phyloP scores from a whole-genome alignment of 2,113 vertebrate species.

The Ochotona princeps region DNA sequence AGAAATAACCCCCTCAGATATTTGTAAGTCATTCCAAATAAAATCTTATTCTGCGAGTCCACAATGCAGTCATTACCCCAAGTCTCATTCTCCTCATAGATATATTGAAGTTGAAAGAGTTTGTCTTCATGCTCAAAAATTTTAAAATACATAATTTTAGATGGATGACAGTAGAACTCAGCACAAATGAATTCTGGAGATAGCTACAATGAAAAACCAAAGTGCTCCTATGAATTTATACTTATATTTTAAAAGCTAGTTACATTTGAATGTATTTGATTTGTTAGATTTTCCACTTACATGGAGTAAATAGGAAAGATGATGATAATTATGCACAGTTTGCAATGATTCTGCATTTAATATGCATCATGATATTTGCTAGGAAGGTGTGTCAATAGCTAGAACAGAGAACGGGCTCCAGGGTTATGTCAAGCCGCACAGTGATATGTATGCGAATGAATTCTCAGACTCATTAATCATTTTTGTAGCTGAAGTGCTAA shows the following conservation, averaged over 20 bases:
- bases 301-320: conserved; percentile 63
- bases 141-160: conserved; percentile 39
- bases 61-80: conserved; percentile 37
- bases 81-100: not conserved
- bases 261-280: conserved; percentile 50
- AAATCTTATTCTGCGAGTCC: conserved; percentile 50
- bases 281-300: conserved; percentile 47
- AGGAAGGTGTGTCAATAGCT: conserved; percentile 59
- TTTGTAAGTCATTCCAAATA: conserved; percentile 55
- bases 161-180: not conserved
- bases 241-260: conserved; percentile 34
- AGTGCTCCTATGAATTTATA: not conserved
- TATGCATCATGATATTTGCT: conserved; percentile 74
- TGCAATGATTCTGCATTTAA: conserved; percentile 74
- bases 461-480: conserved; percentile 83
- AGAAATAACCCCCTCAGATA: conserved; percentile 54
- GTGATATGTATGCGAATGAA: conserved; percentile 77
- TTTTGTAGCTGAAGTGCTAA: conserved; percentile 83
- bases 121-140: conserved; percentile 46
- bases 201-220: conserved; percentile 28
- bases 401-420: conserved; percentile 57
- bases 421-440: conserved; percentile 72
- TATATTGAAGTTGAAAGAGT: conserved; percentile 47
- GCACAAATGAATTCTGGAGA: not conserved
- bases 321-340: conserved; percentile 72